Evolutionary conservation across 2,113 vertebrate genomes (phyloP).

Genomic region (Cebidichthys violaceus): DNA sequence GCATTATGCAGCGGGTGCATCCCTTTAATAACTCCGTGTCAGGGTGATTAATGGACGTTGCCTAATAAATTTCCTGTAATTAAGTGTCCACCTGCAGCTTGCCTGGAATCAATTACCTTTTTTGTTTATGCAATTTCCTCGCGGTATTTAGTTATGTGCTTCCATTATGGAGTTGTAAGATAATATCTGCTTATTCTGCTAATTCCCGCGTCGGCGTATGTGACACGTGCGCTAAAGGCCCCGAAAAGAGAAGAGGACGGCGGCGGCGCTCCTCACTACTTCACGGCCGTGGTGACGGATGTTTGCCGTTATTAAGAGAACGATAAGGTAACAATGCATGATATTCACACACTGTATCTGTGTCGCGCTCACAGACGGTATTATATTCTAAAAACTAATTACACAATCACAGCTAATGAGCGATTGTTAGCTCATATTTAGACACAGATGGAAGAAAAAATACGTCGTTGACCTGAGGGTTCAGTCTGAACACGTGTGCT

Average conservation of each 20-base stretch:
- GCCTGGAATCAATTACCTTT: constrained; percentile 96
- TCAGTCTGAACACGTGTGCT: too few species aligned
- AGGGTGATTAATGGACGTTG: constrained; percentile 94
- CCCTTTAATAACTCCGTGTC: constrained; percentile 89
- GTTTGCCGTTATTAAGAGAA: constrained; percentile 31
- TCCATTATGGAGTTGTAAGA: constrained; percentile 77
- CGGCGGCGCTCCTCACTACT: constrained; percentile 1
- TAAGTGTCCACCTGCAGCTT: constrained; percentile 95
- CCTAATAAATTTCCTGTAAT: constrained; percentile 97
- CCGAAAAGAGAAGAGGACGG: constrained; percentile 39
- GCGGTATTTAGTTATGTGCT: constrained; percentile 74
- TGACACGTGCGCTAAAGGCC: constrained; percentile 55
- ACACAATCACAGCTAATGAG: background rate
- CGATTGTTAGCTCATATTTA: background rate
- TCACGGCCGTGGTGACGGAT: constrained; percentile 31
- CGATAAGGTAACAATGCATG: background rate
- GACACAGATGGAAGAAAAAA: background rate
- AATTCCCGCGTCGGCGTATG: constrained; percentile 64
- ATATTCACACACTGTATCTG: constrained; percentile 9
- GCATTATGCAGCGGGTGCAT: constrained; percentile 78
- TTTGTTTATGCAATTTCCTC: constrained; percentile 83
- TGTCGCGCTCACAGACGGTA: background rate
- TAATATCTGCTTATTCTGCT: constrained; percentile 77
- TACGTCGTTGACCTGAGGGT: constrained; percentile 13
- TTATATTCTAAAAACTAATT: background rate